Evolutionary conservation across 2,113 vertebrate genomes (phyloP), one percentile per base, ranked within the genome.

Genomic region (Amphiprion ocellaris): DNA sequence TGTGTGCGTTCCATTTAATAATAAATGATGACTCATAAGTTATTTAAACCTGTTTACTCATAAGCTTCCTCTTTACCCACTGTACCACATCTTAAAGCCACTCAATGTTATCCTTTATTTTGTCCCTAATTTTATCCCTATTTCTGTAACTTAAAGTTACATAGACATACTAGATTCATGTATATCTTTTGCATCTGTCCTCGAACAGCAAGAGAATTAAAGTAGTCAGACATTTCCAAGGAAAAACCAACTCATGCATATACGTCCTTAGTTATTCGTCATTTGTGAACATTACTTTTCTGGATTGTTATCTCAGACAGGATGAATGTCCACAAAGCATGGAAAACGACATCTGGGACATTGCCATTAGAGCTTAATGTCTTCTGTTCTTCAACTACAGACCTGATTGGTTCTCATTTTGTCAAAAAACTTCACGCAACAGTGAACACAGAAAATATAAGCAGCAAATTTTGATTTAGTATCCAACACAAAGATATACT

Each of bases 1-100:
- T 71, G 46, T 69, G 28, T 74, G 56, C 55, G 68, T 71, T 86
- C 24, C 41, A 49, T 82, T 77, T 59, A 88, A 88, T 78, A 90
- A 92, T 91, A 88, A 88, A 84, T 82, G 8, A 93, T 90, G 85
- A 87, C 72, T 92, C 89, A 88, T 91, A 74, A 82, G 47, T 92
- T 89, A 91, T 91, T 91, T 73, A 93, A 68, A 82, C 47, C 75
- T 82, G 81, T 90, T 89, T 90, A 90, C 86, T 80, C 69, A 79
- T 75, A 83, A 89, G 86, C 85, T 53, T 52, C 44, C 58, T 74
- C 63, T 55, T 56, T 53, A 67, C 65, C 15, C 0, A 12, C 47
- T 39, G 58, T 30, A 19, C 19, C 61, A 14, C 63, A 24, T 10
- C 9, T 21, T 52, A n/a, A 52, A 52, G 49, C 8, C 33, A 9